These are phyloP conservation scores for Trypoxylon attenuatum DNA, from an alignment of 2,888 invertebrate species.

Conservation along the genomic window DNA sequence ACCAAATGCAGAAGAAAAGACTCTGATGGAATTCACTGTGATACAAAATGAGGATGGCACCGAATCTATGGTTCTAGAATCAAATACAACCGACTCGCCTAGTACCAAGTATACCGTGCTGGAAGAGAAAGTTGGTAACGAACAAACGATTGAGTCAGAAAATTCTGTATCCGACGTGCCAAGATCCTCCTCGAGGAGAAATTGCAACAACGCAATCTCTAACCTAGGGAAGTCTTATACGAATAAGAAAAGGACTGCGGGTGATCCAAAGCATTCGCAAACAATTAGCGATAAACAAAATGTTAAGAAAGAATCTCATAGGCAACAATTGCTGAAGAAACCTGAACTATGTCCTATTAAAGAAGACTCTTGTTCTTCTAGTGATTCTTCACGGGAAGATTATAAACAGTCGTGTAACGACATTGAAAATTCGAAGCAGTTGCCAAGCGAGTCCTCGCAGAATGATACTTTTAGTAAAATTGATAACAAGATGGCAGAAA, in stretches of 20 bases:
- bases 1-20: constrained; percentile 50
- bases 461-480: constrained; percentile 37
- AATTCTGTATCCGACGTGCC: constrained; percentile 38
- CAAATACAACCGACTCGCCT: constrained; percentile 39
- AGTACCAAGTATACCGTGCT: constrained; percentile 24
- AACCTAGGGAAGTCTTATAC: constrained; percentile 22
- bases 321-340: constrained; percentile 2
- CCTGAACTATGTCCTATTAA: neutral
- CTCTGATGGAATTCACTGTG: constrained; percentile 64
- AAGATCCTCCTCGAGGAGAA: constrained; percentile 27
- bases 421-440: constrained; percentile 4
- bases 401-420: constrained; percentile 6
- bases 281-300: constrained; percentile 9
- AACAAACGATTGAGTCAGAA: constrained; percentile 43
- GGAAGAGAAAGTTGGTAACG: constrained; percentile 51
- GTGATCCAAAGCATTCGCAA: constrained; percentile 8
- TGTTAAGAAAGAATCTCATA: constrained; percentile 12
- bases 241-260: constrained; percentile 12
- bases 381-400: constrained; percentile 2
- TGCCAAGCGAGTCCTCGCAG: constrained; percentile 12
- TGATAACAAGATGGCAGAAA: constrained; percentile 41
- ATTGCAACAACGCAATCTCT: constrained; percentile 19
- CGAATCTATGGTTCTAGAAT: constrained; percentile 58
- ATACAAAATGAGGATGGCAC: constrained; percentile 62
- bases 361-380: constrained; percentile 15